phyloP scores from a whole-genome alignment of 2,113 vertebrate species.

The Lagopus muta region DNA sequence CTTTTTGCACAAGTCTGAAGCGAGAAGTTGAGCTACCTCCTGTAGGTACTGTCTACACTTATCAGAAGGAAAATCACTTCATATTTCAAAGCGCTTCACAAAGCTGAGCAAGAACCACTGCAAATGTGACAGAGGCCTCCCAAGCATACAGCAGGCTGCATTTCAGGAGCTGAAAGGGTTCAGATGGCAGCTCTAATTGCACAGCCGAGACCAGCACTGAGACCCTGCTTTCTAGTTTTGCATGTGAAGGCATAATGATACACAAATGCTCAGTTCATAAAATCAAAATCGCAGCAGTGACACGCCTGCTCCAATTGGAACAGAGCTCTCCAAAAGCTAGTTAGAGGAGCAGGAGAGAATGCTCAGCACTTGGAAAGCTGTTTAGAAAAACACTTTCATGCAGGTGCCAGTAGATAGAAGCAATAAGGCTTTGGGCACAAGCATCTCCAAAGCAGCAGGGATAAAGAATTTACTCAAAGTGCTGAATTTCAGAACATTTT shows the following conservation, averaged over 20 bases:
- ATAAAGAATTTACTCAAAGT: neutral
- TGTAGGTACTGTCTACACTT: fast-evolving
- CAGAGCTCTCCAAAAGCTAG: neutral
- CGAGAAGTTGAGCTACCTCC: neutral
- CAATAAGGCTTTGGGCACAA: neutral
- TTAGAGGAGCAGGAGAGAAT: neutral
- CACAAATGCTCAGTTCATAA: neutral
- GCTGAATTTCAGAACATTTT: neutral
- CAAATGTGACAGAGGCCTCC: neutral
- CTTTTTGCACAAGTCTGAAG: neutral
- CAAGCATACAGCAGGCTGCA: neutral
- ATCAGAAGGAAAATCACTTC: neutral
- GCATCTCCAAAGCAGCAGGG: neutral
- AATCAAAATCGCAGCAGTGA: neutral
- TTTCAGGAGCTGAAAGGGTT: neutral
- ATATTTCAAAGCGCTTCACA: neutral
- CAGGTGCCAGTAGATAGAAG: neutral
- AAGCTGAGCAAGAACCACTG: neutral
- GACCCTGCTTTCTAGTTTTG: neutral
- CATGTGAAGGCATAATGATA: neutral
- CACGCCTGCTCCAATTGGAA: neutral
- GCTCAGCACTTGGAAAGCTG: neutral
- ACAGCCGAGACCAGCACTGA: slow-evolving; percentile 5
- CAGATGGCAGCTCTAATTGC: slow-evolving; percentile 16
- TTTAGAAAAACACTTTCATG: neutral